phyloP scores from a whole-genome alignment of 2,888 invertebrate species.

The Cancer borealis region DNA sequence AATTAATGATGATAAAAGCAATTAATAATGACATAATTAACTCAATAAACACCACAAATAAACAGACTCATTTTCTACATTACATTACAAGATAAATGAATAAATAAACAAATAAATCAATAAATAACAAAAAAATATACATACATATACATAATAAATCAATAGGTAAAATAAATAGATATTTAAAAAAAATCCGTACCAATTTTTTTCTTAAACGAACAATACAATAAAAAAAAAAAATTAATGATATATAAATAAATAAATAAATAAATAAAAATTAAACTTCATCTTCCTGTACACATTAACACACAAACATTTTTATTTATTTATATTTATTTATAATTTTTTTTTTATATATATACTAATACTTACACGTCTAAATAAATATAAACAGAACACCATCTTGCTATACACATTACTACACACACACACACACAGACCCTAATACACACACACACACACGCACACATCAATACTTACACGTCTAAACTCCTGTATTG shows the following conservation, averaged over 20 bases:
- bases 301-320: no score
- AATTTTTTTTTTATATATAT: no score
- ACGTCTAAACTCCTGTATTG: slow-evolving; percentile 80
- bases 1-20: no score
- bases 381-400: not conserved
- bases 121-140: not conserved
- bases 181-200: no score
- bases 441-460: not conserved
- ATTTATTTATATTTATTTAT: no score
- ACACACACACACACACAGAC: not conserved
- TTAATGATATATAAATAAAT: no score
- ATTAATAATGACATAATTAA: not conserved
- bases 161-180: no score
- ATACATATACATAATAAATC: not conserved
- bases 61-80: not conserved
- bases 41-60: not conserved
- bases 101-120: not conserved
- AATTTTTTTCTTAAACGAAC: no score
- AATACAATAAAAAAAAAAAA: no score
- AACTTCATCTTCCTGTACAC: no score
- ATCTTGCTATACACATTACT: not conserved
- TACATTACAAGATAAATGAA: not conserved
- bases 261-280: no score
- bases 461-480: slow-evolving; percentile 79
- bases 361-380: not conserved